Conservation (phyloP, 2,888 invertebrate species). For the Apamea sordens region DNA sequence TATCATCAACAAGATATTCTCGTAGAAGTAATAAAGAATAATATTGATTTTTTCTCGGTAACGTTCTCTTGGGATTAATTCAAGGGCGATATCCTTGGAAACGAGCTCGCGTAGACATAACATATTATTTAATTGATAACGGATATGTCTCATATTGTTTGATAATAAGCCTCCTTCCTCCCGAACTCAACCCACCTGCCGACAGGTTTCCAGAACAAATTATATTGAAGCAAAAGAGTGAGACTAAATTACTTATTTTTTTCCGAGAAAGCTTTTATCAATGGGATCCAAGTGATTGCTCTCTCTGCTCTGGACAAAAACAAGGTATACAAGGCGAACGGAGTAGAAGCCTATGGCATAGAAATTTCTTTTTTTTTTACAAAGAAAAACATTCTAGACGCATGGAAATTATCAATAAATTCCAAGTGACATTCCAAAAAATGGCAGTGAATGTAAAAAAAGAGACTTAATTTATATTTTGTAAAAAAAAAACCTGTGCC, state of each 20-base stretch:
- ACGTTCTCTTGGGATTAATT: slow-evolving; percentile 41
- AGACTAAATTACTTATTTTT: slow-evolving; percentile 21
- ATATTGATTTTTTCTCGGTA: slow-evolving; percentile 51
- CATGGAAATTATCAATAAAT: no score
- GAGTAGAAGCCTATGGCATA: no score
- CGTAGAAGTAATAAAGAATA: slow-evolving; percentile 30
- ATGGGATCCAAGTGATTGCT: slow-evolving; percentile 37
- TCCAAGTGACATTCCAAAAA: no score
- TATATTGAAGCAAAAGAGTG: slow-evolving; percentile 44
- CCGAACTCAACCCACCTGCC: slow-evolving; percentile 22
- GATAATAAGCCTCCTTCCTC: slow-evolving; percentile 49
- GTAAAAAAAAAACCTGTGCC: no score
- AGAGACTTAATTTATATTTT: no score
- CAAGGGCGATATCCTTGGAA: slow-evolving; percentile 42
- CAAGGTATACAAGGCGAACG: no score
- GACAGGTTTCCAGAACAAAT: slow-evolving; percentile 45
- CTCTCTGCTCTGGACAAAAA: no score
- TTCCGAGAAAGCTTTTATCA: slow-evolving; percentile 32
- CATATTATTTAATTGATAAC: slow-evolving; percentile 64
- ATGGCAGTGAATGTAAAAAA: no score
- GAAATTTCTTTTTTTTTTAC: no score
- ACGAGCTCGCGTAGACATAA: slow-evolving; percentile 39
- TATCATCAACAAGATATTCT: slow-evolving; percentile 15
- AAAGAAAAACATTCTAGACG: no score
- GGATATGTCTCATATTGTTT: slow-evolving; percentile 65